phyloP scores from a whole-genome alignment of 2,888 invertebrate genomes.

The Pasiphila rectangulata region DNA sequence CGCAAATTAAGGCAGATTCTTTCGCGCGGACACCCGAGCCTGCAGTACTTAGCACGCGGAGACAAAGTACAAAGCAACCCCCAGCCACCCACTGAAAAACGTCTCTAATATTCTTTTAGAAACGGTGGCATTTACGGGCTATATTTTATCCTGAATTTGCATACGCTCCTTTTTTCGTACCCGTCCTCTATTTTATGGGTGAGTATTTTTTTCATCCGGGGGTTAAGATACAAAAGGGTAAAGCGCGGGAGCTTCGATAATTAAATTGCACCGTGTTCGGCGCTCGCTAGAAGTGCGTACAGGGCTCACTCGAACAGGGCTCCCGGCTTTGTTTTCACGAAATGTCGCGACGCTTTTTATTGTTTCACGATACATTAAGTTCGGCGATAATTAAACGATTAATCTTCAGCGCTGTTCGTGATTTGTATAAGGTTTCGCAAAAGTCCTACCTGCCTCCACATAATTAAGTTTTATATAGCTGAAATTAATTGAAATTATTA shows the following conservation, averaged over 20 bases:
- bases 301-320: not conserved
- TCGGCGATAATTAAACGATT: constrained; percentile 54
- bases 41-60: constrained; percentile 77
- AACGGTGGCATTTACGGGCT: constrained; percentile 83
- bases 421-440: constrained; percentile 32
- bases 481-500: too few relatives aligned
- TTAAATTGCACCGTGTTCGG: constrained; percentile 74
- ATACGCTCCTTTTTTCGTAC: constrained; percentile 81
- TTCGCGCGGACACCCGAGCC: constrained; percentile 68
- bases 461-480: too few relatives aligned
- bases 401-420: constrained; percentile 40
- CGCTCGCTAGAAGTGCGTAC: constrained; percentile 5
- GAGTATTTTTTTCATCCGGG: constrained; percentile 79
- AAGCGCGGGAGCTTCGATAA: constrained; percentile 76
- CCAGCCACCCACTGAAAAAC: constrained; percentile 81
- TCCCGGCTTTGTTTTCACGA: constrained; percentile 20
- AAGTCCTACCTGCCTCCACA: too few relatives aligned
- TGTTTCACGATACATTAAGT: constrained; percentile 57
- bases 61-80: constrained; percentile 79
- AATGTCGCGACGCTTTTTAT: constrained; percentile 34
- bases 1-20: constrained; percentile 75
- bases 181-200: constrained; percentile 81
- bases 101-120: constrained; percentile 83
- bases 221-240: constrained; percentile 82
- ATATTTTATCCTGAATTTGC: constrained; percentile 83